Conservation (phyloP, 2,888 invertebrate species). For the Boloria euphrosyne region DNA sequence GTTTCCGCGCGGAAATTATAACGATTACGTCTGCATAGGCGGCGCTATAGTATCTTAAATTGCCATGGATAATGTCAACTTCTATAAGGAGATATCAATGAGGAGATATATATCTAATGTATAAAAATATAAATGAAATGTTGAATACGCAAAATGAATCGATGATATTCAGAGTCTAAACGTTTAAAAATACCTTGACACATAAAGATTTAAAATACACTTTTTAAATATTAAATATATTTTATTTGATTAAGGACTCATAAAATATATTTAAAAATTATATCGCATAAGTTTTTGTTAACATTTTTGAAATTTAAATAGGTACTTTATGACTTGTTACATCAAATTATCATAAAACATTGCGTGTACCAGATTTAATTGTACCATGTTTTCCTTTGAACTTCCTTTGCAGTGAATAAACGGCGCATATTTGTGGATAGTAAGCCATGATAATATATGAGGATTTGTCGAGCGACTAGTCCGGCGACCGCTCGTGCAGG, state of each 20-base stretch:
- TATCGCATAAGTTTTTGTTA: no score
- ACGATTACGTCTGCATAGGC: constrained; percentile 17
- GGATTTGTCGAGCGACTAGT: constrained; percentile 35
- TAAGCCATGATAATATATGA: constrained; percentile 18
- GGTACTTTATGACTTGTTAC: background rate
- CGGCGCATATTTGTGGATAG: constrained; percentile 26
- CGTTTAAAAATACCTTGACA: no score
- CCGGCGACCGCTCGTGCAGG: constrained; percentile 49
- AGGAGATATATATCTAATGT: no score
- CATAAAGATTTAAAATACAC: no score
- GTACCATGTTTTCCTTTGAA: constrained; percentile 17
- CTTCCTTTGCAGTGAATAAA: constrained; percentile 26
- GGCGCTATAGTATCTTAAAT: background rate
- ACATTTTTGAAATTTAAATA: background rate
- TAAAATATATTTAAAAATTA: no score
- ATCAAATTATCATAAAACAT: constrained; percentile 12
- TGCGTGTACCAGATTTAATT: constrained; percentile 21
- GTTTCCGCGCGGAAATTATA: constrained; percentile 59
- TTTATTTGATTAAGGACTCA: no score
- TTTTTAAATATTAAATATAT: no score
- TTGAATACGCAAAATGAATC: no score
- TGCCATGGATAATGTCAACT: no score
- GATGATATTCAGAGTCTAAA: no score
- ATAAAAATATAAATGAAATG: no score
- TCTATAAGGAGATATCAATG: no score